Base-by-base conservation (phyloP, 1,140 invertebrate genomes). In the Drosophila pallidifrons region DNA sequence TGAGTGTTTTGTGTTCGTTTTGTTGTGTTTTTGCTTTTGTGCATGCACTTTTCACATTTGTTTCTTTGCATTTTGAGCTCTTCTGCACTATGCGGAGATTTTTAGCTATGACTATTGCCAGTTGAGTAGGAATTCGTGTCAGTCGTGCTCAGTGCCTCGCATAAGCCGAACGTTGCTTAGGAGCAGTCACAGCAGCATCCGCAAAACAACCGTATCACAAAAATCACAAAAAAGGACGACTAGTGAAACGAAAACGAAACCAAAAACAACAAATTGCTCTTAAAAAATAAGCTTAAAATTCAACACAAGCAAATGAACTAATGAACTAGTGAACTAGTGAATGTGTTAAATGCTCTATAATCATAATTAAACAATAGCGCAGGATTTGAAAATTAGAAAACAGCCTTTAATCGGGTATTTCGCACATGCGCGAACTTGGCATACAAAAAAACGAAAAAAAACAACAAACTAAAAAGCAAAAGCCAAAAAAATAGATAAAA, bases 81-180 rank as follows among this genome's bases (percentile, higher is more conserved):
- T 81, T 81, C 71, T 82, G 76, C 72, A 82, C 67, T 71, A 65
- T 68, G 64, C 52, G 79, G 76, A 82, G 79, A 83, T 79, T 91
- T 75, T 87, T 73, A 75, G 76, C 81, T 90, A 91, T 87, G 79
- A 91, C 79, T 83, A 90, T 57, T 68, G 59, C 43, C 72, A 55
- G 86, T 60, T 82, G 83, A 86, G 77, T 65, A 79, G 20, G 76
- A 77, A 70, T 74, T 78, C 63, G 54, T 72, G 83, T 92, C 81
- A 92, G 79, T 91, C 79, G 90, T 92, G 81, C 87, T 91, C 91
- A 82, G 87, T 80, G 75, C 73, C 74, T 87, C 81, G 70, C 81
- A 86, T 81, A 88, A 68, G 66, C 55, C 77, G 74, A 80, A 88
- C 71, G 82, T 82, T 71, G 69, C 46, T 59, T 55, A 35, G 57